A percentile compares a stretch with the other conserved stretches of the same genome.
Conservation (phyloP, 2,888 invertebrate species). For the Conomelus anceps region DNA sequence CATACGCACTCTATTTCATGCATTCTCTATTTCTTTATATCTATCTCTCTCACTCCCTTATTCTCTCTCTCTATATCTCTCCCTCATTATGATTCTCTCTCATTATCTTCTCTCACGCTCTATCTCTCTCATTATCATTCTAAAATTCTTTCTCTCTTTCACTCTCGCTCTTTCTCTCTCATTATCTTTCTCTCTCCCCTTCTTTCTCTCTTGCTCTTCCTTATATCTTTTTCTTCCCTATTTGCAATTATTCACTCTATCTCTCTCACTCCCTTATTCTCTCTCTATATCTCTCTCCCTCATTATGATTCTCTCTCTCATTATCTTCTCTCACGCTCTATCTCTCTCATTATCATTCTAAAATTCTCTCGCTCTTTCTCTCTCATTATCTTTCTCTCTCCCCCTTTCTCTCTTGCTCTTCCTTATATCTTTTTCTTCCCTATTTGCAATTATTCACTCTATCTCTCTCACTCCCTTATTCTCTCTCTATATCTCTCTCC, state of each 20-base stretch:
- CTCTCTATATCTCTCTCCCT: neutral
- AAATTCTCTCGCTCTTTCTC: neutral
- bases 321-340: neutral
- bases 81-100: neutral
- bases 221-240: neutral
- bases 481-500: neutral
- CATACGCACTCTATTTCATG: neutral
- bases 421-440: neutral
- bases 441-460: too few species aligned
- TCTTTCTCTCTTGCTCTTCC: neutral
- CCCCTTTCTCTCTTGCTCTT: neutral
- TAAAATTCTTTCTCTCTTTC: neutral
- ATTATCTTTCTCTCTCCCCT: neutral
- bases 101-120: neutral
- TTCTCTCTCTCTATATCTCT: neutral
- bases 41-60: neutral
- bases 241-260: neutral
- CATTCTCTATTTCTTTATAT: too few species aligned
- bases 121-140: neutral
- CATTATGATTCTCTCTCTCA: too few species aligned
- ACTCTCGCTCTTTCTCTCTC: neutral
- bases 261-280: neutral
- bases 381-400: neutral
- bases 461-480: neutral
- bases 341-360: neutral